These are phyloP conservation scores for Apocheima hispidaria DNA, from an alignment of 2,888 invertebrate genomes.

Conservation along the genomic window DNA sequence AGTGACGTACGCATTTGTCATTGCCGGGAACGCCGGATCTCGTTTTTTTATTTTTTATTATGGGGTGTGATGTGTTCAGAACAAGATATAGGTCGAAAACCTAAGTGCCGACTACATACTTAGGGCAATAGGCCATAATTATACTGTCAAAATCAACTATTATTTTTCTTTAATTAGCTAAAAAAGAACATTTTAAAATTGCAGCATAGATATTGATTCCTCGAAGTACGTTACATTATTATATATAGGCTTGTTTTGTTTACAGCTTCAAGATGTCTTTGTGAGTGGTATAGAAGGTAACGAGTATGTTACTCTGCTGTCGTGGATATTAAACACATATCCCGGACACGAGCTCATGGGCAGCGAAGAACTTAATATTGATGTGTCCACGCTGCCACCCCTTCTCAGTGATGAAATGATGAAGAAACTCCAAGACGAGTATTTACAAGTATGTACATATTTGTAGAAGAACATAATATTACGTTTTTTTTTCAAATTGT, in stretches of 20 bases:
- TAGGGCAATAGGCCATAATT: no score
- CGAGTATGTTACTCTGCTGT: constrained; percentile 97
- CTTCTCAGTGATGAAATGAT: constrained; percentile 91
- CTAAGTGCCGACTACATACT: no score
- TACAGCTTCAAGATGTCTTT: constrained; percentile 95
- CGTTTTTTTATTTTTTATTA: no score
- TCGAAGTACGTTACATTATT: no score
- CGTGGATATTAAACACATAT: constrained; percentile 97
- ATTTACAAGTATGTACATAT: constrained; percentile 86
- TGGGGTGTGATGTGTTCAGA: no score
- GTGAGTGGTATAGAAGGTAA: constrained; percentile 96
- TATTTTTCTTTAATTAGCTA: neutral
- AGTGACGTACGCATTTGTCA: no score
- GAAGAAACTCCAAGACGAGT: constrained; percentile 92
- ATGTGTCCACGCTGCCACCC: constrained; percentile 89
- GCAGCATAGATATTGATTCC: no score
- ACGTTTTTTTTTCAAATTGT: no score
- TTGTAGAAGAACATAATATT: neutral
- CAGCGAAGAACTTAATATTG: constrained; percentile 93
- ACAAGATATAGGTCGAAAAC: no score
- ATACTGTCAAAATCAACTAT: no score
- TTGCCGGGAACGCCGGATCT: no score
- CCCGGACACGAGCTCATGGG: constrained; percentile 95
- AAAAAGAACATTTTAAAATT: neutral
- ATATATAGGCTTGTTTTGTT: no score